Base-by-base conservation (phyloP, 2,888 invertebrate genomes). In the Tethea ocularis region DNA sequence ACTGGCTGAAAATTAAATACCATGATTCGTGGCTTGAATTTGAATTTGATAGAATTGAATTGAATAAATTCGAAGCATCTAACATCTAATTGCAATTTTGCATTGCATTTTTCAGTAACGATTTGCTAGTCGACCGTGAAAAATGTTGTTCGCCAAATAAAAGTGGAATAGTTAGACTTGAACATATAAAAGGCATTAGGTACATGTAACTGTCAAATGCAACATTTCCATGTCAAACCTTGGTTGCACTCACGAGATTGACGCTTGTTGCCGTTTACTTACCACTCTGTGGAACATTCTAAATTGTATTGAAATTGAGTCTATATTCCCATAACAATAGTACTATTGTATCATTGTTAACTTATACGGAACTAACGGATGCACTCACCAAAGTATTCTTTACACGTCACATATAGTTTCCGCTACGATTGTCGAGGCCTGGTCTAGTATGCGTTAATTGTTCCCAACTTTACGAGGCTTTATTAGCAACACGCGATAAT, bases 351-450 rank as follows among this genome's bases (percentile, higher is more conserved):
- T 65, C 61, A 60, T 62, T 75, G 78, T 76, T 64, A 74, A 71
- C 75, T 67, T 74, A 77, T 81, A 80, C 83, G 88, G 87, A 89
- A 87, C 80, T 86, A 88, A 83, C 89, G 89, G 91, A 88, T 88
- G 84, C 84, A 84, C 68, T 74, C 65, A 67, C 74, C 78, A 69
- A 75, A 74, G 77, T 82, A 87, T 89, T 86, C 88, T 76, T 69
- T 68, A 70, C 83, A 79, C 86, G 86, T 86, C 85, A 82, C 78
- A 74, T 78, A 79, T 81, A 77, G 80, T 84, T 90, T 91, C 91
- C 91, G 89, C 81, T 86, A 77, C 77, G 77, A 67, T 82, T 82
- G 81, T 79, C 71, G 77, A 82, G 77, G 78, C 73, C 74, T 81
- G 74, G 76, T 66, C 76, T 75, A 79, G 77, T 80, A 79, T 81